Conservation (phyloP, 2,888 invertebrate genomes). For the Dermolepida albohirtum region DNA sequence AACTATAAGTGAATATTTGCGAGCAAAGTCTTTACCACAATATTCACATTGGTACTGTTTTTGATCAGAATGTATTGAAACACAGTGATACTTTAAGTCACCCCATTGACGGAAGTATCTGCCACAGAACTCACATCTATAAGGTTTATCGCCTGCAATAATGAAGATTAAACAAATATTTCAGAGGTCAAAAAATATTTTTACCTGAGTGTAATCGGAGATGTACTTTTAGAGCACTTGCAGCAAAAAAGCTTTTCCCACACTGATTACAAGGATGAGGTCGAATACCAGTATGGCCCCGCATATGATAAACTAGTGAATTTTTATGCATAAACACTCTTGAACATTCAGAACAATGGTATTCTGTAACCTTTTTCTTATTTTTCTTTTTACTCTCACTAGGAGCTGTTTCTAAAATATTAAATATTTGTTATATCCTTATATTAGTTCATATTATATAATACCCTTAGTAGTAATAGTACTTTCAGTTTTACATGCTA, state of each 20-base stretch:
- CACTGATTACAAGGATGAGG: slow-evolving; percentile 84
- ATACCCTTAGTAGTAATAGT: slow-evolving; percentile 38
- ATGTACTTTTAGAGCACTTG: slow-evolving; percentile 86
- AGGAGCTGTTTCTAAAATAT: slow-evolving; percentile 2
- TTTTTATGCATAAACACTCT: slow-evolving; percentile 84
- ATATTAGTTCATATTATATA: neutral
- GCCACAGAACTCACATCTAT: slow-evolving; percentile 83
- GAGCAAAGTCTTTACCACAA: slow-evolving; percentile 88
- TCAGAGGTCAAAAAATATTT: neutral
- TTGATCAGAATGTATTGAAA: slow-evolving; percentile 83
- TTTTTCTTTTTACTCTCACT: slow-evolving; percentile 56
- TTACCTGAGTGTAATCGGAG: slow-evolving; percentile 77
- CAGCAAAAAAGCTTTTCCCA: slow-evolving; percentile 85
- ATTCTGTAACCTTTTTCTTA: slow-evolving; percentile 62
- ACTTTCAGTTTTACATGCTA: slow-evolving; percentile 59
- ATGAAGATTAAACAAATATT: slow-evolving; percentile 6
- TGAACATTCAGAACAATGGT: slow-evolving; percentile 76
- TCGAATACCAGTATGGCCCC: slow-evolving; percentile 82
- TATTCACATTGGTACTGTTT: slow-evolving; percentile 90
- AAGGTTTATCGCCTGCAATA: slow-evolving; percentile 79
- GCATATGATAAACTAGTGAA: slow-evolving; percentile 85
- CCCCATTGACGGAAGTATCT: slow-evolving; percentile 88
- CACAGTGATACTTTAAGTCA: slow-evolving; percentile 87
- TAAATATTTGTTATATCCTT: neutral
- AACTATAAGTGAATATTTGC: slow-evolving; percentile 87